These are phyloP conservation scores for Thinocorus orbignyianus DNA, from an alignment of 2,113 vertebrate species.

Conservation along the genomic window DNA sequence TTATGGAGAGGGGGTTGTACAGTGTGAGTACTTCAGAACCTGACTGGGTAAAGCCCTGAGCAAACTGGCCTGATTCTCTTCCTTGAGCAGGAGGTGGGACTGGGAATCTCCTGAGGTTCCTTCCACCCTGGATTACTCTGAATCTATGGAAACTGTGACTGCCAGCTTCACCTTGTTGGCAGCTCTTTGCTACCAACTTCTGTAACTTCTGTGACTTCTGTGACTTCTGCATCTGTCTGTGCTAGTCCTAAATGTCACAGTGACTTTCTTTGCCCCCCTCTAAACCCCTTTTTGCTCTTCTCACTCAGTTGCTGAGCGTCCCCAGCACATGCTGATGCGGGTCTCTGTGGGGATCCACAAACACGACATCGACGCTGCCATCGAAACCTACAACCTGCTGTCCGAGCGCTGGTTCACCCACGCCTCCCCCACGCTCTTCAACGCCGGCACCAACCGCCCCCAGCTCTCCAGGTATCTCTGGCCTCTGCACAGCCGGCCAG, in stretches of 20 bases:
- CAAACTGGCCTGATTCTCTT: neutral
- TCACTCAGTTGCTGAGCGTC: conserved; percentile 88
- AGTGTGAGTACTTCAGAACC: neutral
- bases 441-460: conserved; percentile 92
- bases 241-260: accelerated
- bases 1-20: neutral
- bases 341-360: conserved; percentile 94
- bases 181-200: too few species aligned
- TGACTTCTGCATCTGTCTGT: neutral
- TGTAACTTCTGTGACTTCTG: accelerated
- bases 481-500: accelerated
- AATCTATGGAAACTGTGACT: neutral
- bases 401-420: conserved; percentile 98
- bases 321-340: conserved; percentile 97
- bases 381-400: conserved; percentile 94
- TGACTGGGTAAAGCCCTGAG: neutral
- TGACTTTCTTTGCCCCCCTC: neutral
- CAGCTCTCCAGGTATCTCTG: conserved; percentile 89
- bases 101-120: neutral
- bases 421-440: conserved; percentile 95
- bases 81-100: neutral
- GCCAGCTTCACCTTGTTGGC: accelerated
- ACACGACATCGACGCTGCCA: conserved; percentile 86
- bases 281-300: neutral
- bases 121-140: neutral